Evolutionary conservation across 2,888 invertebrate genomes (phyloP).

Genomic region (Acronicta aceris): DNA sequence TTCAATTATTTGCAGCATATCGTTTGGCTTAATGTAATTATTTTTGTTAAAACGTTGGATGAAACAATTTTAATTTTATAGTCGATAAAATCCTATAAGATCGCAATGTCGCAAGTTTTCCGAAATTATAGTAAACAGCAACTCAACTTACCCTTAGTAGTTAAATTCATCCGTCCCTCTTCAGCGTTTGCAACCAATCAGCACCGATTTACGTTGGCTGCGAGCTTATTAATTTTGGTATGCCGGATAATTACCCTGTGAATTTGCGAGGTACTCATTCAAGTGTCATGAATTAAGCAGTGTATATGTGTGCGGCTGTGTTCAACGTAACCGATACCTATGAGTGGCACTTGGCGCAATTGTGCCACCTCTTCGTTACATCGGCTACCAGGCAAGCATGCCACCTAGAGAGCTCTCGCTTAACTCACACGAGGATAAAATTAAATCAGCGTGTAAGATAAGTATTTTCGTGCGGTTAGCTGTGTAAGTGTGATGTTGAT

Average conservation of each 20-base stretch:
- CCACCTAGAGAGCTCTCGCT: conserved; percentile 62
- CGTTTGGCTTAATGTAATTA: too few species aligned
- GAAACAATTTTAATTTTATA: too few species aligned
- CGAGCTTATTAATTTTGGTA: conserved; percentile 85
- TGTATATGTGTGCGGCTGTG: conserved; percentile 69
- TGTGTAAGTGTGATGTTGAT: conserved; percentile 53
- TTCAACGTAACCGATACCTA: conserved; percentile 74
- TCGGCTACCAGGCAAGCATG: conserved; percentile 77
- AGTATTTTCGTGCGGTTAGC: conserved; percentile 46
- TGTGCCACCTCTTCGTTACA: conserved; percentile 82
- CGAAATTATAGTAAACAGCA: conserved; percentile 26
- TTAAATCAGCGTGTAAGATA: conserved; percentile 60
- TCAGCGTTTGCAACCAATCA: conserved; percentile 81
- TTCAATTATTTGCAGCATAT: too few species aligned
- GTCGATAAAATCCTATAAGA: too few species aligned
- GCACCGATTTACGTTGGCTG: conserved; percentile 79
- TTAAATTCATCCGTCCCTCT: conserved; percentile 88
- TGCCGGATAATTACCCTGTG: conserved; percentile 86
- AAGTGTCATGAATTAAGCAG: conserved; percentile 79
- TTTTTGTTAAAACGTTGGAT: too few species aligned
- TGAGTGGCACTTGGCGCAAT: conserved; percentile 72
- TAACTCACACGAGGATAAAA: conserved; percentile 63
- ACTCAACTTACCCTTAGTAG: conserved; percentile 82
- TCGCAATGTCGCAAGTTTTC: conserved; percentile 27
- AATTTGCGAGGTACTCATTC: conserved; percentile 84